Evolutionary conservation across 2,888 invertebrate genomes (phyloP).

Genomic region (Saturnia japonica): DNA sequence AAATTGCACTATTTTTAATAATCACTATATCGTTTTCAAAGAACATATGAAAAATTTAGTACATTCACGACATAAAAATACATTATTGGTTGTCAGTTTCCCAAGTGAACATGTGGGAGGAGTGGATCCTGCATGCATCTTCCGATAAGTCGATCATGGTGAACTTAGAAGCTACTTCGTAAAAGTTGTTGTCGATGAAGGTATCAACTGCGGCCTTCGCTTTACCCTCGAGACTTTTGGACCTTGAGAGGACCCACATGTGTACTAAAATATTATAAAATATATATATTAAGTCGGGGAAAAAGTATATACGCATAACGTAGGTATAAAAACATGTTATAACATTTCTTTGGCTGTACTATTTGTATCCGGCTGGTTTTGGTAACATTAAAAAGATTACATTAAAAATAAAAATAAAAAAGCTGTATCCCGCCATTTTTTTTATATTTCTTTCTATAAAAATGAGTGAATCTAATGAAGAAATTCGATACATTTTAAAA

Average conservation of each 20-base stretch:
- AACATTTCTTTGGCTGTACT: too few relatives aligned
- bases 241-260: slow-evolving; percentile 65
- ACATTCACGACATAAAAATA: too few relatives aligned
- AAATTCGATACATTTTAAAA: too few relatives aligned
- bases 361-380: too few relatives aligned
- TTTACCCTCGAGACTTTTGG: slow-evolving; percentile 58
- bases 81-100: background rate
- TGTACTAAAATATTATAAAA: slow-evolving; percentile 48
- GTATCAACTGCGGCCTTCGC: slow-evolving; percentile 60
- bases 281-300: too few relatives aligned
- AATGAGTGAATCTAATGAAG: too few relatives aligned
- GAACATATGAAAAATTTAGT: background rate
- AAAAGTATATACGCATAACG: too few relatives aligned
- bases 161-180: slow-evolving; percentile 55
- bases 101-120: slow-evolving; percentile 46
- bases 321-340: too few relatives aligned
- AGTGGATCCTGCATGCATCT: slow-evolving; percentile 61
- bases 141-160: slow-evolving; percentile 60
- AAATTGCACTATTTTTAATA: background rate
- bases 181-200: slow-evolving; percentile 54
- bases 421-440: too few relatives aligned
- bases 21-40: background rate
- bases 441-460: too few relatives aligned
- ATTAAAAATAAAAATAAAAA: too few relatives aligned
- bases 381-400: too few relatives aligned